A percentile compares a stretch with the other conserved stretches of the same genome.
These are phyloP conservation scores for Capreolus pygargus DNA, from an alignment of 2,113 vertebrate species.

Conservation along the genomic window DNA sequence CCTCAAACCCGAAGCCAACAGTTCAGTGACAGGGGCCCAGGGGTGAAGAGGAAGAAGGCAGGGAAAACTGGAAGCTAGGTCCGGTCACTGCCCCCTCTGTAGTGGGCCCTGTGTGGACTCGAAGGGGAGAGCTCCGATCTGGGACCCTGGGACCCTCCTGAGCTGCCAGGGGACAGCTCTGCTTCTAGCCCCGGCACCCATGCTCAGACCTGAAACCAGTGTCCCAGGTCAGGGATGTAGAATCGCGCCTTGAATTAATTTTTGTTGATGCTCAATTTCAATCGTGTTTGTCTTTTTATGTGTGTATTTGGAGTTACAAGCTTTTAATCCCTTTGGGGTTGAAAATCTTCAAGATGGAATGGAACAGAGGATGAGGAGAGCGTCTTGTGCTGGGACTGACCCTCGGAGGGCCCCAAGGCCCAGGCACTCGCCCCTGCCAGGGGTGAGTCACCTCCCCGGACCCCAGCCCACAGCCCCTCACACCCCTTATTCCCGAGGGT, in stretches of 20 bases:
- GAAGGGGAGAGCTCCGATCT: rapidly evolving
- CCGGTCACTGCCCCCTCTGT: not conserved
- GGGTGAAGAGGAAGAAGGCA: not conserved
- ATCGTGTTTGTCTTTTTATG: not conserved
- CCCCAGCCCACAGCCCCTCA: too few relatives aligned
- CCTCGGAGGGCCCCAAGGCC: not conserved
- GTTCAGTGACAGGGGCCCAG: rapidly evolving
- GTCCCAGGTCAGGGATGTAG: not conserved
- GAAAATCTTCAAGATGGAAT: not conserved
- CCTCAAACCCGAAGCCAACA: too few relatives aligned
- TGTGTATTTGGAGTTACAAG: not conserved
- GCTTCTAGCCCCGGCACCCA: too few relatives aligned
- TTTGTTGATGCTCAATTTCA: too few relatives aligned
- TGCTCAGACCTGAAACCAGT: not conserved
- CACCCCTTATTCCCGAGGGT: not conserved
- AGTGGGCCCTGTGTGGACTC: not conserved
- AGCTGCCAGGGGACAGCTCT: too few relatives aligned
- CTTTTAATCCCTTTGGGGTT: not conserved
- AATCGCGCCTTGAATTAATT: not conserved
- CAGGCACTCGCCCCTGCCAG: not conserved
- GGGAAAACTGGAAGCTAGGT: not conserved
- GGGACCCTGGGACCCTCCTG: not conserved
- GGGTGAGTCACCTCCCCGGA: not conserved
- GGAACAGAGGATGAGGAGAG: not conserved
- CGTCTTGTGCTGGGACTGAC: not conserved